Conservation (phyloP, 1,140 invertebrate species). For the Palaemon carinicauda region DNA sequence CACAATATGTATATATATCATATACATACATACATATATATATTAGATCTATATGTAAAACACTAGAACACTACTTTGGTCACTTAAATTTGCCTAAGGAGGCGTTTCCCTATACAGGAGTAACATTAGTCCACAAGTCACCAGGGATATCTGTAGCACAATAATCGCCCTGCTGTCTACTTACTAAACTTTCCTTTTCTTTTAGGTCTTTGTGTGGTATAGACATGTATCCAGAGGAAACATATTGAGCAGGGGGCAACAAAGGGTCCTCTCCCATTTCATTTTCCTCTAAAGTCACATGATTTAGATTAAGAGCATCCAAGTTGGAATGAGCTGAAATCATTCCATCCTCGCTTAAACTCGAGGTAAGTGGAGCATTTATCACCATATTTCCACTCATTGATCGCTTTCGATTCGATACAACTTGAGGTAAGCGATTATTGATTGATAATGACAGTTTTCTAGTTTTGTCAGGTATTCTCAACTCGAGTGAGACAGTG, state of each 20-base stretch:
- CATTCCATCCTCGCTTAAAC: slow-evolving; percentile 55
- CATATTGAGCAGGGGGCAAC: slow-evolving; percentile 44
- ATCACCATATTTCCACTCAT: slow-evolving; percentile 60
- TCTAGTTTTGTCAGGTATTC: slow-evolving; percentile 40
- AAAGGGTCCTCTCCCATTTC: slow-evolving; percentile 48
- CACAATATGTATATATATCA: too few species aligned
- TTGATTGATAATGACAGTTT: slow-evolving; percentile 44
- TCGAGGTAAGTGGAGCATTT: slow-evolving; percentile 48
- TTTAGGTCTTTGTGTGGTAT: slow-evolving; percentile 31
- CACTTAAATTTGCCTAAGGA: slow-evolving; percentile 6
- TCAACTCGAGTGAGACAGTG: slow-evolving; percentile 35
- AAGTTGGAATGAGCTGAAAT: slow-evolving; percentile 46
- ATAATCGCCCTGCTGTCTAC: slow-evolving; percentile 41
- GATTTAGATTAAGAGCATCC: slow-evolving; percentile 56
- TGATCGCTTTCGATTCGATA: slow-evolving; percentile 52
- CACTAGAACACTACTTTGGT: slow-evolving; percentile 44
- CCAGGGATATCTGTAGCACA: slow-evolving; percentile 43
- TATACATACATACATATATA: background rate
- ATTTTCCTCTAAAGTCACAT: slow-evolving; percentile 43
- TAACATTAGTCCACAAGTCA: slow-evolving; percentile 49
- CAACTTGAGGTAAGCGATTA: slow-evolving; percentile 33
- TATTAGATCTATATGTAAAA: background rate
- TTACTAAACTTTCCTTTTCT: slow-evolving; percentile 37
- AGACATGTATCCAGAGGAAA: slow-evolving; percentile 39
- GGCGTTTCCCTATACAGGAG: slow-evolving; percentile 34